phyloP scores from a whole-genome alignment of 2,113 vertebrate species.

The Megaceryle torquata region DNA sequence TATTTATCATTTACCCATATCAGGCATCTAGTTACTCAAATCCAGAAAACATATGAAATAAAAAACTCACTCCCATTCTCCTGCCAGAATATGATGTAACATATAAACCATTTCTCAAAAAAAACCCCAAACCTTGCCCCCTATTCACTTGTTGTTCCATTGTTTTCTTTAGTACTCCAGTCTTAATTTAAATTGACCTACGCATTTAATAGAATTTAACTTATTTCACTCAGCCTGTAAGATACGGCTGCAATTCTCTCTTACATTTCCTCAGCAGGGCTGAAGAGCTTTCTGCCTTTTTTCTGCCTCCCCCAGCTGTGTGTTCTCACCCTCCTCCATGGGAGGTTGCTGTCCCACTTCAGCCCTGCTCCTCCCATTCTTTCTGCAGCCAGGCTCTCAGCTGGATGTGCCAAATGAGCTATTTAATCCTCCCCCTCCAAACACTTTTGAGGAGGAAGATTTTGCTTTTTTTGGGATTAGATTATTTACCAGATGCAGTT shows the following conservation, averaged over 20 bases:
- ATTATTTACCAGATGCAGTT: neutral
- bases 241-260: neutral
- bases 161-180: neutral
- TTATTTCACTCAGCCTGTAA: neutral
- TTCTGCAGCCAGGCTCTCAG: neutral
- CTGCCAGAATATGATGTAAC: neutral
- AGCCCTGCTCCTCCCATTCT: neutral
- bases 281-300: neutral
- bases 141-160: neutral
- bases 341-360: neutral
- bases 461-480: neutral
- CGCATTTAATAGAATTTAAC: slow-evolving; percentile 16
- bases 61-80: neutral
- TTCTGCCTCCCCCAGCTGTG: neutral
- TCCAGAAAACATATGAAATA: neutral
- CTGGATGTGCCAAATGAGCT: neutral
- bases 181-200: slow-evolving; percentile 7
- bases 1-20: neutral
- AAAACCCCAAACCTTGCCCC: neutral
- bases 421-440: neutral
- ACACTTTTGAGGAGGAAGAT: neutral
- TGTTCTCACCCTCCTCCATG: neutral
- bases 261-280: neutral
- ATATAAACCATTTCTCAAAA: neutral
- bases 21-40: neutral